phyloP scores from a whole-genome alignment of 2,797 vertebrate species.

The Diceros bicornis region DNA sequence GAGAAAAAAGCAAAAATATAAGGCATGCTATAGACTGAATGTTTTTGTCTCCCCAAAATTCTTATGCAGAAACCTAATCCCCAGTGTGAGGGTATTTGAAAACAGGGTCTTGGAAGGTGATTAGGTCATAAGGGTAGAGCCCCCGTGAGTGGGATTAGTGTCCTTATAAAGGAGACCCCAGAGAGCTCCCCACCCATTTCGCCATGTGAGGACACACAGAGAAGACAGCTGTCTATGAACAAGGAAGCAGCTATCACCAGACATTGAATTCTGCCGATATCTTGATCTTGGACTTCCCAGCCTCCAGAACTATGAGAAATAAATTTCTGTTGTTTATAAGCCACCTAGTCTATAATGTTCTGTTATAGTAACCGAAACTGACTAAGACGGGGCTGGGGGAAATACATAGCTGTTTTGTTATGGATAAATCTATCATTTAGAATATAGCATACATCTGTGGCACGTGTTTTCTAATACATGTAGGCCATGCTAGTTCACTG shows the following conservation, averaged over 20 bases:
- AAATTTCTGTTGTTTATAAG: not conserved
- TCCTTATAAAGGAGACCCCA: not conserved
- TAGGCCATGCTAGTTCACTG: not conserved
- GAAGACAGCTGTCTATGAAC: not conserved
- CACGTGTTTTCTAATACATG: not conserved
- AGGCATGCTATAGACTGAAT: not conserved
- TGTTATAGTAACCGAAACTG: not conserved
- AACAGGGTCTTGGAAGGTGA: not conserved
- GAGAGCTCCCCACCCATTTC: too few species aligned
- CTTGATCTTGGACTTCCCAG: not conserved
- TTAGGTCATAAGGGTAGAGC: not conserved
- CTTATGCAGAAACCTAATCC: not conserved
- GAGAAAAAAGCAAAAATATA: not conserved
- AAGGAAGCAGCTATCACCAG: not conserved
- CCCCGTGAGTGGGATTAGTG: not conserved
- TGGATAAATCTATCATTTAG: not conserved
- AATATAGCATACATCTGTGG: not conserved
- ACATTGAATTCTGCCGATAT: not conserved
- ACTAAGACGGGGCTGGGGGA: not conserved
- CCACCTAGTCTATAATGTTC: not conserved
- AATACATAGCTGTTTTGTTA: not conserved
- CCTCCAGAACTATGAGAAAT: not conserved
- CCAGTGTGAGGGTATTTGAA: not conserved
- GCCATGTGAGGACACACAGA: not conserved
- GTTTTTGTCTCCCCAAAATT: not conserved